These are phyloP conservation scores for Aphaenogaster ashmeadi DNA, from an alignment of 1,140 invertebrate genomes.

Conservation along the genomic window DNA sequence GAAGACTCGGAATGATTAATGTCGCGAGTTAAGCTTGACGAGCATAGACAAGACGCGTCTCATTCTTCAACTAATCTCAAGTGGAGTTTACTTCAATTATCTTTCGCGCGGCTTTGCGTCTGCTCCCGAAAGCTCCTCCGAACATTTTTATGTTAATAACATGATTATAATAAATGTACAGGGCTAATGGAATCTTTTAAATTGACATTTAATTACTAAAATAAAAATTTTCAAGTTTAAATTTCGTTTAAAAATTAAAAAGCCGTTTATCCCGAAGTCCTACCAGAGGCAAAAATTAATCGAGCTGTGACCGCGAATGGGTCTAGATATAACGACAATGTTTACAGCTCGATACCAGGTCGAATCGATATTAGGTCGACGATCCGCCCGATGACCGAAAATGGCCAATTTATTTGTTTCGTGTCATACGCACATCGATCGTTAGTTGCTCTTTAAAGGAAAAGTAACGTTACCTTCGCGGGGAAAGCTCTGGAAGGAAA, in stretches of 20 bases:
- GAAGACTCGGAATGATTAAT: background rate
- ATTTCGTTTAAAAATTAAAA: background rate
- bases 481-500: background rate
- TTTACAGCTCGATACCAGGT: background rate
- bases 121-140: background rate
- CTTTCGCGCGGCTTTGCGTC: background rate
- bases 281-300: background rate
- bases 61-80: constrained; percentile 9
- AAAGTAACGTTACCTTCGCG: no score
- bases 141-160: no score
- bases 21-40: background rate
- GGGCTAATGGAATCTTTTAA: background rate
- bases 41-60: background rate
- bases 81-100: background rate
- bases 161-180: background rate
- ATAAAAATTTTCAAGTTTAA: background rate
- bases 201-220: background rate
- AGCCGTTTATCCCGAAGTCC: background rate
- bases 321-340: background rate
- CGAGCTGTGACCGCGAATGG: no score
- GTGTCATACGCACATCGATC: background rate
- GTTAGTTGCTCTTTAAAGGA: background rate
- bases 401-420: background rate
- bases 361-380: background rate
- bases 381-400: background rate